phyloP scores from a whole-genome alignment of 2,113 vertebrate genomes.

The Lontra canadensis region DNA sequence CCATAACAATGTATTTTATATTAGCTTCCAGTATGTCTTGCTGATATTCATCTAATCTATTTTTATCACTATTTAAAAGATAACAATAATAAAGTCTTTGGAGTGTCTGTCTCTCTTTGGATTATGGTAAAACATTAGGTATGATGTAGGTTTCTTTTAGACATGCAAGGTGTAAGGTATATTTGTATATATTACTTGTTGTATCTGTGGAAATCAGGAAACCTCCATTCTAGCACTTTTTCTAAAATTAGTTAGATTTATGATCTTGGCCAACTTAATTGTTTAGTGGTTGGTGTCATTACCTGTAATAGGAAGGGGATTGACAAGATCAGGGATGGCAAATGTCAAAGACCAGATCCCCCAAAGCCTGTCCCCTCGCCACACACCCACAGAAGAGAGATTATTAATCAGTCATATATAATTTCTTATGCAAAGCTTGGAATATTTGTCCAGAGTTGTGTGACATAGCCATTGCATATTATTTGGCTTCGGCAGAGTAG shows the following conservation, averaged over 20 bases:
- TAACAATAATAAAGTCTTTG: background rate
- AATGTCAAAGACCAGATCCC: background rate
- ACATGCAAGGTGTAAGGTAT: fast-evolving
- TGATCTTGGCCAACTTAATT: background rate
- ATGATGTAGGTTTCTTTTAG: background rate
- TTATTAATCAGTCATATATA: background rate
- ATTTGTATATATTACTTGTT: background rate
- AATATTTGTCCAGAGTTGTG: background rate
- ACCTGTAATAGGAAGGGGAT: background rate
- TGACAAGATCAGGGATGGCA: background rate
- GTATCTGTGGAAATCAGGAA: background rate
- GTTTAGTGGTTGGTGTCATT: background rate
- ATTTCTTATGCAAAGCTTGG: background rate
- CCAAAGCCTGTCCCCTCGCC: fast-evolving
- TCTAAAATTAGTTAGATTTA: background rate
- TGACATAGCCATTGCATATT: background rate
- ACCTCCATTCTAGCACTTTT: background rate
- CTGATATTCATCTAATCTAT: background rate
- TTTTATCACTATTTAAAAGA: background rate
- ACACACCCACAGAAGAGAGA: background rate
- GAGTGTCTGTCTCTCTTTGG: background rate
- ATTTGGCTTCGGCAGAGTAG: background rate
- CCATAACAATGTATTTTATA: background rate
- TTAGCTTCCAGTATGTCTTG: background rate
- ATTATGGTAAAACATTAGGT: background rate